Base-by-base conservation (phyloP, 2,113 vertebrate genomes). In the Elaphurus davidianus region DNA sequence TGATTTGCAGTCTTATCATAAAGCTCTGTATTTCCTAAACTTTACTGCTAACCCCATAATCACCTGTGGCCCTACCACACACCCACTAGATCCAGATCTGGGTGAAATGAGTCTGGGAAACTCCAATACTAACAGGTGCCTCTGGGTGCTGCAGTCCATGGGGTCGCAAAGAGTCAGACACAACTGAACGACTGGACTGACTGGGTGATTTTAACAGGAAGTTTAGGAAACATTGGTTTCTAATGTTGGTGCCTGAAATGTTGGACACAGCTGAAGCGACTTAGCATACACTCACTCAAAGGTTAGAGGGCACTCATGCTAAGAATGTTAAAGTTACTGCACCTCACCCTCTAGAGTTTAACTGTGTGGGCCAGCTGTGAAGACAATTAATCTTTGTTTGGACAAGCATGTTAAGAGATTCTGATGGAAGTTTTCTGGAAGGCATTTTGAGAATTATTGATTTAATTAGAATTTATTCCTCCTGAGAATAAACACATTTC, bases 401-500 rank as follows among this genome's bases (percentile, higher is more conserved):
- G 64, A 82, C n/a, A 95, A 82, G 6, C 10, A 85, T 15, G 23
- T 16, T 93, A 82, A 88, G 76, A 79, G 36, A 89, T 45, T 95
- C 28, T 95, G 33, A 76, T 89, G 27, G 90, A 90, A 45, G 47
- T 62, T 16, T 74, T 82, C 54, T 92, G 43, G 21, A 81, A 97
- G 36, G 2, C n/a, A 91, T 8, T 67, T 79, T 54, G 74, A 92
- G 83, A 93, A 95, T 62, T 87, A 57, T 40, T 92, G 54, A 10
- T 59, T 96, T 85, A 89, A 89, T 84, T 95, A 93, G 10, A 71
- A 91, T 78, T 96, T 54, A 86, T 54, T 91, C 5, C 13, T 96
- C 57, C 64, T 95, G 30, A 83, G 91, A 97, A 83, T 21, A 76
- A 94, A 60, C 13, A 59, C 14, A 59, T 43, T 81, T 17, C 10